Conservation (phyloP, 2,888 invertebrate species). For the Morpho deidamia region DNA sequence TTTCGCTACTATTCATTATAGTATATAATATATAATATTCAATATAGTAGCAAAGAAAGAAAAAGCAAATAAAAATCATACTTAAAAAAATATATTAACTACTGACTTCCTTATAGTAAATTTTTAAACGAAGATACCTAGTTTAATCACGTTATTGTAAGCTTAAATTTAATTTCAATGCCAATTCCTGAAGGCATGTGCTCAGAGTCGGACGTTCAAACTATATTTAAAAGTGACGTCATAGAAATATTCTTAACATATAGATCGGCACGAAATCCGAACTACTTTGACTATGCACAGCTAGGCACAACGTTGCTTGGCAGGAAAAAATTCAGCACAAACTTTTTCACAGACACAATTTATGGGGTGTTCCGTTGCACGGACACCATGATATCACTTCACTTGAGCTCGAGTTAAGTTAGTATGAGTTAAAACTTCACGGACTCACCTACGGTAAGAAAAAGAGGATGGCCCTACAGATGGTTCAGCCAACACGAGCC, state of each 20-base stretch:
- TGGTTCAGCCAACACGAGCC: slow-evolving; percentile 82
- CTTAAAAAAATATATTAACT: too few species aligned
- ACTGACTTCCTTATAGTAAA: too few species aligned
- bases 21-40: too few species aligned
- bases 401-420: slow-evolving; percentile 42
- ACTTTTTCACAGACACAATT: slow-evolving; percentile 33
- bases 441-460: slow-evolving; percentile 72
- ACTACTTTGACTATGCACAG: slow-evolving; percentile 5
- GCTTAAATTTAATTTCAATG: slow-evolving; percentile 5
- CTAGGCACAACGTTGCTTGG: slow-evolving; percentile 3
- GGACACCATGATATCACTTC: slow-evolving; percentile 55
- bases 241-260: slow-evolving; percentile 7
- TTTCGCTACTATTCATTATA: too few species aligned
- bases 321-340: slow-evolving; percentile 8
- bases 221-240: slow-evolving; percentile 17
- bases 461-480: slow-evolving; percentile 75
- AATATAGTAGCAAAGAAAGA: too few species aligned
- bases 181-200: slow-evolving; percentile 4
- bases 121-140: not conserved
- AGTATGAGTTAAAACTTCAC: slow-evolving; percentile 37
- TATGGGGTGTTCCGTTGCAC: slow-evolving; percentile 37
- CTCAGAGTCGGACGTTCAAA: not conserved
- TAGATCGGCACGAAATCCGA: slow-evolving; percentile 1
- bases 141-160: not conserved
- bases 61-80: too few species aligned